phyloP scores from a whole-genome alignment of 2,797 vertebrate species.

The Eurystomus glaucurus region DNA sequence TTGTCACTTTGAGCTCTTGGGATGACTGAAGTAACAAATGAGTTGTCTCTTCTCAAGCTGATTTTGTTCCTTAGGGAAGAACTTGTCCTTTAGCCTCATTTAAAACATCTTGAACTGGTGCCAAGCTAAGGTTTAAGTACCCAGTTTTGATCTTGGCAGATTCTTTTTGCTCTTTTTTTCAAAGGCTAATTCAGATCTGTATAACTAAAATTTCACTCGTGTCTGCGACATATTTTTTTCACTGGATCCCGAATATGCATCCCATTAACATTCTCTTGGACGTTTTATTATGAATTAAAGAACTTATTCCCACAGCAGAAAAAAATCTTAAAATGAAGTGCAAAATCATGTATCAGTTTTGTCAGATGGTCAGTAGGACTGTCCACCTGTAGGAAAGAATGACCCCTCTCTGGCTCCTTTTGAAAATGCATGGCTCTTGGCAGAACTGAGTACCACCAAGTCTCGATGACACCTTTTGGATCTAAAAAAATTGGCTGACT shows the following conservation, averaged over 20 bases:
- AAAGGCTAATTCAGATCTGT: not conserved
- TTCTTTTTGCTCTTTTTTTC: not conserved
- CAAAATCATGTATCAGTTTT: not conserved
- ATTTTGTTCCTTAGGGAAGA: slow-evolving; percentile 46
- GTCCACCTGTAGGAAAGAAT: not conserved
- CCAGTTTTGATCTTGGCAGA: not conserved
- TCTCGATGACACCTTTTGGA: not conserved
- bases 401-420: not conserved
- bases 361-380: not conserved
- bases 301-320: not conserved
- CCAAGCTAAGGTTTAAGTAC: not conserved
- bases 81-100: slow-evolving; percentile 45
- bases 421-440: not conserved
- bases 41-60: slow-evolving; percentile 38
- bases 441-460: not conserved
- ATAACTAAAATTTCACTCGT: not conserved
- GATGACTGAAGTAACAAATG: slow-evolving; percentile 64
- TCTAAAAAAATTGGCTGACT: not conserved
- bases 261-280: not conserved
- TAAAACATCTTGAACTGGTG: slow-evolving; percentile 12
- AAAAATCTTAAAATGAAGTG: not conserved
- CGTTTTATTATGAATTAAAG: not conserved
- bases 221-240: not conserved
- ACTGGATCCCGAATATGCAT: not conserved
- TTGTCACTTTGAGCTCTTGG: slow-evolving; percentile 50